Percentiles rank a stretch among this genome's conserved stretches.
Evolutionary conservation across 2,888 invertebrate species (phyloP).

Genomic region (Rugalucina vietnamica): DNA sequence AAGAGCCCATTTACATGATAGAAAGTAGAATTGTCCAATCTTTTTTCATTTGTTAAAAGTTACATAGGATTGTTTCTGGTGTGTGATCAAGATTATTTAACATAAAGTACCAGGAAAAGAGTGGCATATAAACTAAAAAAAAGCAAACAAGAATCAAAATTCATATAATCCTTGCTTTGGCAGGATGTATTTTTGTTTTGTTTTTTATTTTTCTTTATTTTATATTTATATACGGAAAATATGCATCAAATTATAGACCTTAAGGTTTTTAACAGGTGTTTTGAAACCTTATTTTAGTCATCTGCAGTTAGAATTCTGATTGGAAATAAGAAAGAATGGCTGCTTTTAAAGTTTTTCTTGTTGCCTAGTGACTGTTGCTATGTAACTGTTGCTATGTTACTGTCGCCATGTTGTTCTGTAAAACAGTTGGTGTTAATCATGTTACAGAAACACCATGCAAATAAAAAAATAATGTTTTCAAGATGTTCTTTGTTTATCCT

Average conservation of each 20-base stretch:
- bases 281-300: not conserved
- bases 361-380: slow-evolving; percentile 49
- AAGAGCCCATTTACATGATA: too few relatives aligned
- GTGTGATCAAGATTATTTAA: too few relatives aligned
- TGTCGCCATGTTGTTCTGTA: slow-evolving; percentile 60
- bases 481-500: not conserved
- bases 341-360: slow-evolving; percentile 59
- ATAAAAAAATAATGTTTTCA: slow-evolving; percentile 56
- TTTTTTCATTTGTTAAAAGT: too few relatives aligned
- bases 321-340: slow-evolving; percentile 2
- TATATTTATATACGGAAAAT: too few relatives aligned
- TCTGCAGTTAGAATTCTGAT: slow-evolving; percentile 46
- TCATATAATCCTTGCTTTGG: too few relatives aligned
- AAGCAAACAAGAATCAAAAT: too few relatives aligned
- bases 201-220: too few relatives aligned
- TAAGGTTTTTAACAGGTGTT: not conserved
- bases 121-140: too few relatives aligned
- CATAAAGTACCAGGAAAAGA: too few relatives aligned
- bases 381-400: slow-evolving; percentile 32
- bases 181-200: too few relatives aligned
- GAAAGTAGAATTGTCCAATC: too few relatives aligned
- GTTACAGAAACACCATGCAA: slow-evolving; percentile 64
- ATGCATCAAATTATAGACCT: not conserved
- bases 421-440: slow-evolving; percentile 55
- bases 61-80: too few relatives aligned